Evolutionary conservation across 1,140 invertebrate species (phyloP).

Genomic region (Palaemon carinicauda): DNA sequence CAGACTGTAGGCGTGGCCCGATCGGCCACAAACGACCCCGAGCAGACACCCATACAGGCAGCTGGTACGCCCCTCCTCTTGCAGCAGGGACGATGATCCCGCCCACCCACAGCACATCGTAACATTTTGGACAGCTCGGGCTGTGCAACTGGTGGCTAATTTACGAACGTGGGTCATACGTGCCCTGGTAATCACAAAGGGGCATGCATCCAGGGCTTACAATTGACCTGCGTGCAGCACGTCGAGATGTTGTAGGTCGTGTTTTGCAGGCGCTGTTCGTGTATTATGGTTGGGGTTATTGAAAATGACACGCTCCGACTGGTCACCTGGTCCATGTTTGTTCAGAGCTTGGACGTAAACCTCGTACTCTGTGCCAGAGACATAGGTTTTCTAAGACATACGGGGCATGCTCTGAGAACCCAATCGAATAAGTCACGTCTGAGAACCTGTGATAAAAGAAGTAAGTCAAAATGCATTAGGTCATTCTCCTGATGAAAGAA

Average conservation of each 20-base stretch:
- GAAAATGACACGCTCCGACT: slow-evolving; percentile 78
- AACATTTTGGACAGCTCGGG: slow-evolving; percentile 76
- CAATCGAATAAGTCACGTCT: slow-evolving; percentile 61
- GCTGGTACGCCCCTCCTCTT: slow-evolving; percentile 76
- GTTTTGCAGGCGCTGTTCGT: slow-evolving; percentile 61
- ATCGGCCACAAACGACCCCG: slow-evolving; percentile 69
- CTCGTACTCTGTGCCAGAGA: slow-evolving; percentile 79
- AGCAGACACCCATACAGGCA: slow-evolving; percentile 76
- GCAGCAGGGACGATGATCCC: slow-evolving; percentile 80
- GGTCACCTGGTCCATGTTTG: slow-evolving; percentile 77
- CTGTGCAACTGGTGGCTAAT: slow-evolving; percentile 73
- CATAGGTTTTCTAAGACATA: slow-evolving; percentile 78
- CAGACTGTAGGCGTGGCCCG: slow-evolving; percentile 70
- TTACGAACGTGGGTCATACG: slow-evolving; percentile 74
- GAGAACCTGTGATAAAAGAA: slow-evolving; percentile 41
- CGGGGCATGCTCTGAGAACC: slow-evolving; percentile 68
- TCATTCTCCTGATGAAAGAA: too few relatives aligned
- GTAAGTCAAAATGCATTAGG: neutral
- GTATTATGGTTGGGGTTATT: slow-evolving; percentile 65
- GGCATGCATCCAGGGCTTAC: slow-evolving; percentile 78
- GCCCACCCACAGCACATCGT: slow-evolving; percentile 75
- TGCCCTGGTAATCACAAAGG: slow-evolving; percentile 82
- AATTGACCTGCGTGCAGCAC: slow-evolving; percentile 77
- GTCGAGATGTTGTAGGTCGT: slow-evolving; percentile 77
- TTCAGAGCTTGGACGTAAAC: slow-evolving; percentile 84